Evolutionary conservation across 2,888 invertebrate genomes (phyloP), one percentile per base, ranked within the genome.

Genomic region (Hoplodrina blanda): DNA sequence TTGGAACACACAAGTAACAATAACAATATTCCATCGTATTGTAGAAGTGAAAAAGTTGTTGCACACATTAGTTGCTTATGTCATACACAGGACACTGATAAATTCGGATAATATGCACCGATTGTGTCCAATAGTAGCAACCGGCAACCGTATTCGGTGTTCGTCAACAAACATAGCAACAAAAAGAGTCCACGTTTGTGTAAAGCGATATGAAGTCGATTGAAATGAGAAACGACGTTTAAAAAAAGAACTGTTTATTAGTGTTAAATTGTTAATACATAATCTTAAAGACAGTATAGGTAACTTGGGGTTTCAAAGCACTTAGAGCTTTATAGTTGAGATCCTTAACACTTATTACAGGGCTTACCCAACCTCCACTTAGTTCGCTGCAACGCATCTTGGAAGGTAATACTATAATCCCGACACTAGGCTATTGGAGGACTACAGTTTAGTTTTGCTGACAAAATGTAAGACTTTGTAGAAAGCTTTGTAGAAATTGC

Each of bases 271-370:
- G n/a, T n/a, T n/a, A n/a, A n/a, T n/a, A n/a, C n/a, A n/a, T 4
- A 5, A 5, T 19, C 46, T 54, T 41, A 30, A 30, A 54, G 6
- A 17, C 46, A 4, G 46, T 4, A 5, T 54, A 41, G 3, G 17
- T 30, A 25, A n/a, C 15, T 20, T 15, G 49, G 4, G 3, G 17
- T 33, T 44, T 44, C 6, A 8, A 49, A 54, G 49, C 6, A 46
- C 10, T 72, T 8, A 11, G 25, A 11, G 54, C 20, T 72, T 49
- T 20, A n/a, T 49, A 63, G 54, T 62, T 62, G 19, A 37, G 49
- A 72, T 46, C 33, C 62, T 49, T 63, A 70, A 63, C 72, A 72
- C 72, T 63, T 73, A 73, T 63, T 72, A 55, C 49, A 44, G 54
- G 13, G 49, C 73, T 71, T 71, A 72, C 63, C 11, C 30, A 44